These are phyloP conservation scores for Callinectes sapidus DNA, from an alignment of 2,888 invertebrate species.

Conservation along the genomic window DNA sequence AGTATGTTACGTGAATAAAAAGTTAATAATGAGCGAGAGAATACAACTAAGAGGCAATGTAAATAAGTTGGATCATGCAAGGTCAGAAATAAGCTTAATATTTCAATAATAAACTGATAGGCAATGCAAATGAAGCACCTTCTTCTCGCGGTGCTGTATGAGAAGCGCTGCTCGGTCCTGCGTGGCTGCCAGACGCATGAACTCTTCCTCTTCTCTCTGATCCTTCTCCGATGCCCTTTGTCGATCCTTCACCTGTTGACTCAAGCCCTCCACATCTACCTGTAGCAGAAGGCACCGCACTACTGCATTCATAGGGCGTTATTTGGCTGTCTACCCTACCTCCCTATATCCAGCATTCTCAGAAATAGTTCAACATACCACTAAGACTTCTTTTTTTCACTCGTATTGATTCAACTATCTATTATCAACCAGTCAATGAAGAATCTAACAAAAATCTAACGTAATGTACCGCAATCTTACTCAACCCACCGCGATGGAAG, in stretches of 20 bases:
- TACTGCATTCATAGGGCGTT: neutral
- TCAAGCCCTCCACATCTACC: constrained; percentile 43
- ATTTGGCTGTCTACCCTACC: neutral
- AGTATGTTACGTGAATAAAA: neutral
- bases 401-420: too few species aligned
- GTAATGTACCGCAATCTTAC: neutral
- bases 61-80: neutral
- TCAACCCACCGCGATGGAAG: constrained; percentile 51
- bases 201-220: neutral
- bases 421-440: neutral
- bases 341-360: neutral
- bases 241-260: constrained; percentile 35
- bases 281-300: neutral
- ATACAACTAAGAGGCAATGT: neutral
- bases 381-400: too few species aligned
- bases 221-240: constrained; percentile 2
- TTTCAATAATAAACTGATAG: neutral
- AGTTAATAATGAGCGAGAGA: neutral
- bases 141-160: constrained; percentile 22
- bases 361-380: too few species aligned
- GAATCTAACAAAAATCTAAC: neutral
- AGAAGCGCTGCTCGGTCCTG: constrained; percentile 46
- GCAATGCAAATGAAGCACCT: neutral
- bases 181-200: constrained; percentile 33
- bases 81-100: neutral